Conservation (phyloP, 2,113 vertebrate species). For the Cyprichromis sp. region DNA sequence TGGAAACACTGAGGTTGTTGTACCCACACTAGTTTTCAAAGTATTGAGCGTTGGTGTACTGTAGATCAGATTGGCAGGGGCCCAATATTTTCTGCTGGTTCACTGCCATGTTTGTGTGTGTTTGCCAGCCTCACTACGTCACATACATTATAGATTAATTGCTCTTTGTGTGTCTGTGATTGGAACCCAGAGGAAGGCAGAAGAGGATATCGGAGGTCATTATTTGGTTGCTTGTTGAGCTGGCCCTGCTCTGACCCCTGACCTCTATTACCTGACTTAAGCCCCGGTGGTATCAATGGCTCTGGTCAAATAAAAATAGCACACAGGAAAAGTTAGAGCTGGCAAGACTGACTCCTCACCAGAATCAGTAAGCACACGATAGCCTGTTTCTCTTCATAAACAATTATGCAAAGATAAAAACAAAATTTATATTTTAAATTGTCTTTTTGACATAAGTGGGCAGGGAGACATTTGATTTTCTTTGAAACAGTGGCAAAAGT, state of each 20-base stretch:
- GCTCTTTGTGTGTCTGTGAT: background rate
- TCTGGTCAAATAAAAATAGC: background rate
- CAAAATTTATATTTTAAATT: background rate
- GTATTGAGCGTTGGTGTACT: background rate
- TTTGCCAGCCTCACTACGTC: background rate
- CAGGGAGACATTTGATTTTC: background rate
- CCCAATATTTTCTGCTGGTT: background rate
- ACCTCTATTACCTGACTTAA: background rate
- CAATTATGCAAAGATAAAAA: background rate
- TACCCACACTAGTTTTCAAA: background rate
- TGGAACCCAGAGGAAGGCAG: background rate
- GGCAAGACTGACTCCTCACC: background rate
- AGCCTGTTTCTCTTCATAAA: fast-evolving
- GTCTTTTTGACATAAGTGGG: background rate
- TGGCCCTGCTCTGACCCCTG: background rate
- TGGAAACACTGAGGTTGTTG: background rate
- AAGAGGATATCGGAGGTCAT: background rate
- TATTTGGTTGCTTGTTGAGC: background rate
- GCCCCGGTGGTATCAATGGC: background rate
- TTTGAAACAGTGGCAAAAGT: background rate
- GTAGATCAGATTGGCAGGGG: background rate
- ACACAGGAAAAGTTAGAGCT: background rate
- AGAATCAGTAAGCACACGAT: background rate
- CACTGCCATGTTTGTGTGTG: background rate
- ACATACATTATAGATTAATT: constrained; percentile 17